phyloP scores from a whole-genome alignment of 2,888 invertebrate genomes.

The Belgica antarctica region DNA sequence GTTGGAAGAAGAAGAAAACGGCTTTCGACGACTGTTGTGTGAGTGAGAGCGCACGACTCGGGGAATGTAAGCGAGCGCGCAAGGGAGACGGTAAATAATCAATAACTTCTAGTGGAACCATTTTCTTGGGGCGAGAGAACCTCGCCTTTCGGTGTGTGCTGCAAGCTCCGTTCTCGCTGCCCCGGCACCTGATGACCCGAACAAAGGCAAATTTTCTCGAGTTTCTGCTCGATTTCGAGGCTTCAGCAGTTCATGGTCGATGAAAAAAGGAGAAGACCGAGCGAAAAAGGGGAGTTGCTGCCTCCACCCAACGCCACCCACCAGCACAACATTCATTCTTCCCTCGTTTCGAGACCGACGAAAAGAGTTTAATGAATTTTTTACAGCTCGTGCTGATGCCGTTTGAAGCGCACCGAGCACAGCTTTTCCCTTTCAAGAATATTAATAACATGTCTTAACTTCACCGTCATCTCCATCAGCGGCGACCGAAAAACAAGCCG shows the following conservation, averaged over 20 bases:
- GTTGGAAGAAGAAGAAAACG: slow-evolving; percentile 17
- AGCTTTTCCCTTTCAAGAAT: background rate
- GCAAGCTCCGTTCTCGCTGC: background rate
- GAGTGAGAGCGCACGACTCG: slow-evolving; percentile 3
- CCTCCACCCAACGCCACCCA: background rate
- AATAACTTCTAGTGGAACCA: slow-evolving; percentile 42
- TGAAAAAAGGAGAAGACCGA: background rate
- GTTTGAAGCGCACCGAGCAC: too few relatives aligned
- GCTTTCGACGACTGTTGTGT: slow-evolving; percentile 8
- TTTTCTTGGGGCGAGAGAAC: background rate
- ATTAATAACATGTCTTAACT: slow-evolving; percentile 15
- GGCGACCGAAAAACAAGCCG: background rate
- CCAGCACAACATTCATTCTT: background rate
- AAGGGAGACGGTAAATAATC: slow-evolving; percentile 35
- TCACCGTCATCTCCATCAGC: background rate
- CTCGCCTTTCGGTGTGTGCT: slow-evolving; percentile 8
- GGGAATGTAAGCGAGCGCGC: background rate
- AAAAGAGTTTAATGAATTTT: slow-evolving; percentile 7
- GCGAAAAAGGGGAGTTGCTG: background rate
- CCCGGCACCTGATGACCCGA: background rate
- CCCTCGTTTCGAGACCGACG: background rate
- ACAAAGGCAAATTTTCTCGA: background rate
- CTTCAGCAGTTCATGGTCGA: too few relatives aligned
- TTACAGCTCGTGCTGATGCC: background rate
- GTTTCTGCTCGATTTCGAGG: too few relatives aligned